A percentile compares a stretch with the other conserved stretches of the same genome.
Evolutionary conservation across 1,140 invertebrate genomes (phyloP).

Genomic region (Lordiphosa mommai): DNA sequence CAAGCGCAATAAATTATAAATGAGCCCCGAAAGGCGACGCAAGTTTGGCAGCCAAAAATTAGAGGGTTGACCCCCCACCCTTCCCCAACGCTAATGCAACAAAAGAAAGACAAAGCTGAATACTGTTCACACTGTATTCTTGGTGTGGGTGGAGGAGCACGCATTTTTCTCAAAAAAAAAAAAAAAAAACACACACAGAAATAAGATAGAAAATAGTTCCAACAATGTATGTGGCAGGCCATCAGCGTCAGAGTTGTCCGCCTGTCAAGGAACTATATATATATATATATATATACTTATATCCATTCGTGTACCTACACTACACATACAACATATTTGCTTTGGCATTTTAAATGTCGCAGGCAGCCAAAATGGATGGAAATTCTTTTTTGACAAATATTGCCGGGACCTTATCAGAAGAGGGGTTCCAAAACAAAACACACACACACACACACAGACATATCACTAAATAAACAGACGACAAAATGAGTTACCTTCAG

Average conservation of each 20-base stretch:
- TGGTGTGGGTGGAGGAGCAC: background rate
- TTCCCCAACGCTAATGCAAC: conserved; percentile 6
- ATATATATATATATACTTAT: conserved; percentile 19
- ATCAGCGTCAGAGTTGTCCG: conserved; percentile 12
- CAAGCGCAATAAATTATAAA: conserved; percentile 13
- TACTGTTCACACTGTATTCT: background rate
- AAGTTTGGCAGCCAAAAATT: conserved; percentile 7
- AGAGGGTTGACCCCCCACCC: background rate
- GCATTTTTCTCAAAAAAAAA: conserved; percentile 9
- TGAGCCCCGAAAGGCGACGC: conserved; percentile 7
- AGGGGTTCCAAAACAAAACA: background rate
- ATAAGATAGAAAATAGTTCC: conserved; percentile 10
- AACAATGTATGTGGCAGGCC: conserved; percentile 6
- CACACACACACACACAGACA: background rate
- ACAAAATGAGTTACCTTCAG: background rate
- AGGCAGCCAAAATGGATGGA: conserved; percentile 8
- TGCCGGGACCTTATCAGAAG: background rate
- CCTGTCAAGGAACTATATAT: conserved; percentile 6
- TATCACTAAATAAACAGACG: conserved; percentile 5
- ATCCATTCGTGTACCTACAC: conserved; percentile 3
- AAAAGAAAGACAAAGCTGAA: conserved; percentile 8
- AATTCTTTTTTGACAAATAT: conserved; percentile 1
- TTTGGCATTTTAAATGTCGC: conserved; percentile 9
- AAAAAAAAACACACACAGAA: too few species aligned
- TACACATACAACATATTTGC: background rate